Evolutionary conservation across 1,140 invertebrate genomes (phyloP).

Genomic region (Heterodera carotae): DNA sequence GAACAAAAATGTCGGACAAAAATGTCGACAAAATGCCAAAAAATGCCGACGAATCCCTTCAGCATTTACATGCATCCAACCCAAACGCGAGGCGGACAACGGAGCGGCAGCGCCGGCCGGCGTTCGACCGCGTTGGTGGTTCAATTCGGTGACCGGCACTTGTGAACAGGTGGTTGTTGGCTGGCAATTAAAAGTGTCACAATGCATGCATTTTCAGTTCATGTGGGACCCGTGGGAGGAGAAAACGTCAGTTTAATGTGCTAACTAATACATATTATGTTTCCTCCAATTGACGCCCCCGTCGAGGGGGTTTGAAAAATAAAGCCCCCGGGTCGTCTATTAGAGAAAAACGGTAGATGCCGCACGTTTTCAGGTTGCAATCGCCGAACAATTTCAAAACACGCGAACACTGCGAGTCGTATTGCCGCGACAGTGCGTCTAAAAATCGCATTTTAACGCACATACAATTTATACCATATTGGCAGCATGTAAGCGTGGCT

Average conservation of each 20-base stretch:
- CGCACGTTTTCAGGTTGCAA: slow-evolving; percentile 41
- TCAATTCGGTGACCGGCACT: slow-evolving; percentile 63
- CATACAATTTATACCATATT: slow-evolving; percentile 1
- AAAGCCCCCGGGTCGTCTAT: no score
- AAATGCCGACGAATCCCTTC: slow-evolving; percentile 23
- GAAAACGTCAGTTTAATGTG: slow-evolving; percentile 37
- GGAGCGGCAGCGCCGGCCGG: slow-evolving; percentile 61
- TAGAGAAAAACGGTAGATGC: not conserved
- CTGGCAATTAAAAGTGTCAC: not conserved
- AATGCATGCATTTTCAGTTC: slow-evolving; percentile 26
- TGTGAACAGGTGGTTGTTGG: slow-evolving; percentile 50
- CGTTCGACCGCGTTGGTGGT: slow-evolving; percentile 62
- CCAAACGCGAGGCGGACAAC: slow-evolving; percentile 62
- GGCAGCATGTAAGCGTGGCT: slow-evolving; percentile 63
- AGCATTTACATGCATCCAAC: slow-evolving; percentile 65
- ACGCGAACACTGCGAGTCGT: slow-evolving; percentile 62
- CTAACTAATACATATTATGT: no score
- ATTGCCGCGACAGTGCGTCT: slow-evolving; percentile 62
- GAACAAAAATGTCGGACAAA: no score
- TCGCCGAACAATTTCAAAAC: slow-evolving; percentile 65
- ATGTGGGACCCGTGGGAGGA: slow-evolving; percentile 66
- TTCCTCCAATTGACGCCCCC: no score
- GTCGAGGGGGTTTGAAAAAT: no score
- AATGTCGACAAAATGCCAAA: no score
- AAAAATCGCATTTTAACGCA: not conserved